A percentile compares a stretch with the other conserved stretches of the same genome.
Conservation (phyloP, 37 sponge, comb jelly and placozoan species). For the Ianthella basta region DNA sequence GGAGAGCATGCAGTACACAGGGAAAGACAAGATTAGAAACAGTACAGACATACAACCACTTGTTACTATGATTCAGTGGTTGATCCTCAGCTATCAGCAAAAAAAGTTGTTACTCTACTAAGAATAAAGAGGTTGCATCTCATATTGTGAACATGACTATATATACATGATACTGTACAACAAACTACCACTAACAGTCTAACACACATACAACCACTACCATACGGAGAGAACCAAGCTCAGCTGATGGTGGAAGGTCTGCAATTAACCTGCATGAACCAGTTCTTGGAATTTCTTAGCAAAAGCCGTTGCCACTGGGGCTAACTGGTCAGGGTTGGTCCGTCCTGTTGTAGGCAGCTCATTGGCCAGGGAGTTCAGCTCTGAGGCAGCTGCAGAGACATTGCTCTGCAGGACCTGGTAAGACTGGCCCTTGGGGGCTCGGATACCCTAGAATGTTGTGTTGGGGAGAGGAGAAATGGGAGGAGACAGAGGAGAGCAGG, state of each 20-base stretch:
- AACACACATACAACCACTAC: too few species aligned
- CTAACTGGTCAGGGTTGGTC: slow-evolving; percentile 85
- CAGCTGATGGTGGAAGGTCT: too few species aligned
- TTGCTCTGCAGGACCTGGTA: slow-evolving; percentile 88
- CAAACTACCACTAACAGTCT: too few species aligned
- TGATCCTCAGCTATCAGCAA: not conserved
- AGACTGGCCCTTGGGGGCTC: slow-evolving; percentile 48
- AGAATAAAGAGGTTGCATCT: too few species aligned
- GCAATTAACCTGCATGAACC: slow-evolving; percentile 45
- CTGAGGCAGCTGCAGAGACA: slow-evolving; percentile 84
- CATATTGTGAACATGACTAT: too few species aligned
- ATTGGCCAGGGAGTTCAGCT: slow-evolving; percentile 83
- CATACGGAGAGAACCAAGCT: too few species aligned
- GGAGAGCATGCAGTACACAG: not conserved
- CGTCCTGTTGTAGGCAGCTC: slow-evolving; percentile 84
- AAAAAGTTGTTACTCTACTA: too few species aligned
- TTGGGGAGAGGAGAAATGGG: too few species aligned
- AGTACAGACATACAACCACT: too few species aligned
- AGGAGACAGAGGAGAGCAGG: too few species aligned
- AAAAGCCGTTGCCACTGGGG: slow-evolving; percentile 79
- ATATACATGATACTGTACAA: too few species aligned
- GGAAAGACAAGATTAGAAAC: not conserved
- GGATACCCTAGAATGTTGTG: not conserved
- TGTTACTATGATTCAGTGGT: too few species aligned
- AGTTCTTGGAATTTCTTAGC: slow-evolving; percentile 76